Conservation (phyloP, 2,888 invertebrate species). For the Lasioglossum leucozonium region DNA sequence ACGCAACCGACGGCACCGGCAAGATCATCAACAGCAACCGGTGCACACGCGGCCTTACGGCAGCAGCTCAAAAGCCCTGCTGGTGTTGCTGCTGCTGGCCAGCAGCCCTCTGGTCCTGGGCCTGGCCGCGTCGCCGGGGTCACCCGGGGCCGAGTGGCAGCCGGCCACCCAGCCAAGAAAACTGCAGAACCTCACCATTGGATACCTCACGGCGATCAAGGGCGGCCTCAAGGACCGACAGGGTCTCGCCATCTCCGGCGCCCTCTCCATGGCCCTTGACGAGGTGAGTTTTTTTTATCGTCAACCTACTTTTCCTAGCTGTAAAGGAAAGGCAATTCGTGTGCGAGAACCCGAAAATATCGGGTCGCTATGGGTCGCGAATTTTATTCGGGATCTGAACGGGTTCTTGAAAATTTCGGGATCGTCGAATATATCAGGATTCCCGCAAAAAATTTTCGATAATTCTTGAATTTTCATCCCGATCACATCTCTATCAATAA, state of each 20-base stretch:
- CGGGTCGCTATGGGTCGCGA: neutral
- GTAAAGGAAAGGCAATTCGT: neutral
- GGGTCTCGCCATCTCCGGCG: constrained; percentile 95
- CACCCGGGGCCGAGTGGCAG: constrained; percentile 58
- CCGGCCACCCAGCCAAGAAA: constrained; percentile 61
- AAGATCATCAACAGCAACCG: constrained; percentile 62
- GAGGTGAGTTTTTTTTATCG: constrained; percentile 86
- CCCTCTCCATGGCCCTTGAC: constrained; percentile 94
- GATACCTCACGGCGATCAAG: constrained; percentile 93
- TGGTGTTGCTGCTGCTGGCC: constrained; percentile 88
- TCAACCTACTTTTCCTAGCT: neutral
- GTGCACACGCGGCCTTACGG: constrained; percentile 86
- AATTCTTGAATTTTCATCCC: no score
- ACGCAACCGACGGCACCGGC: constrained; percentile 67
- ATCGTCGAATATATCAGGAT: neutral
- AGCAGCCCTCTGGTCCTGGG: constrained; percentile 74
- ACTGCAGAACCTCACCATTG: constrained; percentile 88
- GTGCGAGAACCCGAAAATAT: neutral
- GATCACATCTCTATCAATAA: no score
- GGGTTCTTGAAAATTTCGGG: no score
- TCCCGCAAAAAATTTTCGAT: neutral
- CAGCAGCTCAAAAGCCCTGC: constrained; percentile 85
- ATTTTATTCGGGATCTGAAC: neutral
- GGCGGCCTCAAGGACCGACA: constrained; percentile 92
- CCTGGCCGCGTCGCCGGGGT: constrained; percentile 72